Evolutionary conservation across 2,888 invertebrate genomes (phyloP), one percentile per base, ranked within the genome.

Genomic region (Nemotelus pantherinus): DNA sequence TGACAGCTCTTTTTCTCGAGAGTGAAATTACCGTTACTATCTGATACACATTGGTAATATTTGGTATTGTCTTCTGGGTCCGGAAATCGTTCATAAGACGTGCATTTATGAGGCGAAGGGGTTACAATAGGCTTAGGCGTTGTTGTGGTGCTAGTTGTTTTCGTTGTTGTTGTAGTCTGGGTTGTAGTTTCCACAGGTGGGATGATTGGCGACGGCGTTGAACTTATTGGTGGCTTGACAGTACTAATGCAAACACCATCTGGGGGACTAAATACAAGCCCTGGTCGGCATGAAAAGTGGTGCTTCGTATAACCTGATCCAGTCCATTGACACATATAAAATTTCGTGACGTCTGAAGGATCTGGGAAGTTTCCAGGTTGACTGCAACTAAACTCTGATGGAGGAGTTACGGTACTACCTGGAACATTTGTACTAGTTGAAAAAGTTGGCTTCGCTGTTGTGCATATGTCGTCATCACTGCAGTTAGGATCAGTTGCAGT

Each of bases 1-100:
- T 10, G 41, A 50, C 70, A 70, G 3, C 41, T 41, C 70, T 50
- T 67, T 48, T 48, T 9, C 5, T 48, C 50, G n/a, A 67, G 39
- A 5, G 39, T 9, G 4, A 6, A 70, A n/a, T 47, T n/a, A 3
- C 70, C 70, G n/a, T 70, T 43, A 2, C 70, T 43, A 25, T 70
- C 70, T 2, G 70, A 43, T 2, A 70, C 70, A 41, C 70, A 70
- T 53, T 70, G 70, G 43, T 55, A 70, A 55, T 70, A 70, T n/a
- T 70, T 70, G 43, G 70, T 53, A 43, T 53, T 53, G 44, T 70
- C 70, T 43, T 5, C 41, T 2, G 53, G 55, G 43, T 70, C n/a
- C 41, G 70, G 53, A 2, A 70, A 70, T 25, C 70, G 25, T 43
- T 70, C 55, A 44, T 70, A 70, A 5, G 70, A 10, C 4, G 70